Percentiles rank a stretch among this genome's conserved stretches.
phyloP scores from a whole-genome alignment of 1,140 invertebrate species.

The Anastatus disparis region DNA sequence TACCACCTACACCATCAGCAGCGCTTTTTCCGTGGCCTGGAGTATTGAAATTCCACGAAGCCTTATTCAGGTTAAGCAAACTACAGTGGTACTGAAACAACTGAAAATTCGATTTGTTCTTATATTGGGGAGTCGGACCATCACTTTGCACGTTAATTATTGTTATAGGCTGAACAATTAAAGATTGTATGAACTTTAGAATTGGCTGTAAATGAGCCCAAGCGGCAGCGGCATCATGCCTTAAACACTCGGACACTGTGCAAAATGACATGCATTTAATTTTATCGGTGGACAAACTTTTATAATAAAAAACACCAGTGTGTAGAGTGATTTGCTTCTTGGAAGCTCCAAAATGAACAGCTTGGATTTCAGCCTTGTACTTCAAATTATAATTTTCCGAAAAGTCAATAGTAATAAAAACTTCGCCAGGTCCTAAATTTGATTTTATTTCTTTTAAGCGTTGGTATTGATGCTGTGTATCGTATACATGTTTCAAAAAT shows the following conservation, averaged over 20 bases:
- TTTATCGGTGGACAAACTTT: no score
- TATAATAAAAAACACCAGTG: background rate
- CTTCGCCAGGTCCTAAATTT: slow-evolving; percentile 13
- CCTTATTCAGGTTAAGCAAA: background rate
- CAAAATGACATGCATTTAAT: no score
- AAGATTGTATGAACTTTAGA: background rate
- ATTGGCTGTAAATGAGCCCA: no score
- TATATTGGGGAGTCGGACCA: background rate
- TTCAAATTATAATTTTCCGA: slow-evolving; percentile 35
- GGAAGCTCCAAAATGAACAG: slow-evolving; percentile 30
- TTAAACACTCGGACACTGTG: no score
- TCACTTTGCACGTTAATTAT: background rate
- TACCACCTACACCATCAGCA: no score
- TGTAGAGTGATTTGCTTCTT: no score
- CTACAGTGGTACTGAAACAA: background rate
- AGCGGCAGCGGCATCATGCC: no score
- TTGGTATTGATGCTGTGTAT: slow-evolving; percentile 19
- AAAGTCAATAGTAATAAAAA: slow-evolving; percentile 20
- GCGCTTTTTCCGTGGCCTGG: background rate
- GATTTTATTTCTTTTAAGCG: background rate
- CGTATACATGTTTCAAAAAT: slow-evolving; percentile 18
- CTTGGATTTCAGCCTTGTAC: slow-evolving; percentile 28
- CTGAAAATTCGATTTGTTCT: background rate
- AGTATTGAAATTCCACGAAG: background rate
- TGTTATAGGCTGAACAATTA: background rate